A percentile compares a stretch with the other conserved stretches of the same genome.
Conservation (phyloP, 1,140 invertebrate species). For the Drosophila leontia region DNA sequence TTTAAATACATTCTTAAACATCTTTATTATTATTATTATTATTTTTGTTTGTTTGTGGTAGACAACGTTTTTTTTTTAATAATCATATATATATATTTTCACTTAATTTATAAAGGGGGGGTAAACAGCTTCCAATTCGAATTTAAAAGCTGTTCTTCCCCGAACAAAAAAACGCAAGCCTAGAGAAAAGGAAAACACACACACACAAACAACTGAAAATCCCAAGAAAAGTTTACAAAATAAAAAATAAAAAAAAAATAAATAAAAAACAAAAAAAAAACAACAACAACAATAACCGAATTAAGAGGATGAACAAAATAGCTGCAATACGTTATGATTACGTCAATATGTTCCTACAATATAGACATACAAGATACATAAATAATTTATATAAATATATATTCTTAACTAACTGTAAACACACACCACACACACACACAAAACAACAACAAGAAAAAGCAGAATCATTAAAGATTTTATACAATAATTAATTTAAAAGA, state of each 20-base stretch:
- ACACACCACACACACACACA: slow-evolving; percentile 36
- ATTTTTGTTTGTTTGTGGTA: slow-evolving; percentile 51
- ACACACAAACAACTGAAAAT: slow-evolving; percentile 28
- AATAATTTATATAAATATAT: slow-evolving; percentile 69
- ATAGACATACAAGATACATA: slow-evolving; percentile 78
- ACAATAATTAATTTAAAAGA: slow-evolving; percentile 52
- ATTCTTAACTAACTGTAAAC: slow-evolving; percentile 75
- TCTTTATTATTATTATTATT: slow-evolving; percentile 49
- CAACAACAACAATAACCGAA: slow-evolving; percentile 27
- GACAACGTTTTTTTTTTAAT: slow-evolving; percentile 27
- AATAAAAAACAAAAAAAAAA: neutral
- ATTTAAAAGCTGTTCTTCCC: slow-evolving; percentile 4
- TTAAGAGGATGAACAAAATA: slow-evolving; percentile 69
- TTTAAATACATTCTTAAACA: slow-evolving; percentile 24
- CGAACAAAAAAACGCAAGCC: slow-evolving; percentile 2
- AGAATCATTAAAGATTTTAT: slow-evolving; percentile 27
- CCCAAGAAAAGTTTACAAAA: slow-evolving; percentile 23
- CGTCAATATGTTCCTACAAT: slow-evolving; percentile 85
- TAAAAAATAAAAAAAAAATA: slow-evolving; percentile 12
- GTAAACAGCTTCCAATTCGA: slow-evolving; percentile 1
- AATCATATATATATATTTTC: slow-evolving; percentile 8
- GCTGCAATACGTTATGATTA: slow-evolving; percentile 85
- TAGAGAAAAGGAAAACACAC: slow-evolving; percentile 10
- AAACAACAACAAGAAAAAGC: slow-evolving; percentile 16
- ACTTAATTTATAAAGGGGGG: slow-evolving; percentile 14